These are phyloP conservation scores for Microplitis demolitor DNA, from an alignment of 1,140 invertebrate species.

Conservation along the genomic window DNA sequence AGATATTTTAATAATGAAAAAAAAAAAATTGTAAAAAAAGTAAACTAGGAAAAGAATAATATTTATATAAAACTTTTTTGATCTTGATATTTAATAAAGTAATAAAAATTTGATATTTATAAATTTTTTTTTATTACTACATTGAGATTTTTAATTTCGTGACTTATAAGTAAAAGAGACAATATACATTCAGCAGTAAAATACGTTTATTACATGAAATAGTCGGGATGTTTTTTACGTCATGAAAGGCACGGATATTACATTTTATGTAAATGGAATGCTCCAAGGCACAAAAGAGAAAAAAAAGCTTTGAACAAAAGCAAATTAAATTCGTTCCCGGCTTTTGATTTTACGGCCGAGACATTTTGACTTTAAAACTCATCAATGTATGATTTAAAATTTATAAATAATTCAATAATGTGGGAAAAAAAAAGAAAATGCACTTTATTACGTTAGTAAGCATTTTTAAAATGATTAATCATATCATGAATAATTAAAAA, in stretches of 20 bases:
- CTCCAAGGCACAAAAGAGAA: background rate
- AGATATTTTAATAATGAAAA: too few relatives aligned
- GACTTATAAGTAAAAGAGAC: too few relatives aligned
- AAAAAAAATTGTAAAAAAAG: too few relatives aligned
- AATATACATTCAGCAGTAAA: background rate
- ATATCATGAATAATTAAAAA: background rate
- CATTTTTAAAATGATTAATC: background rate
- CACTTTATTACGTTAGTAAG: background rate
- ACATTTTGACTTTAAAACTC: background rate
- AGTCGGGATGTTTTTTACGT: background rate
- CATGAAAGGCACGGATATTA: constrained; percentile 7
- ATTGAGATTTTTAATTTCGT: too few relatives aligned
- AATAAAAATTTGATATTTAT: too few relatives aligned
- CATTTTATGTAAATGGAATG: constrained; percentile 12
- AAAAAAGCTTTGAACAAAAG: constrained; percentile 5
- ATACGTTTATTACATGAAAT: constrained; percentile 5
- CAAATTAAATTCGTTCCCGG: constrained; percentile 4
- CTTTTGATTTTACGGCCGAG: background rate
- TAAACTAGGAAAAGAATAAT: too few relatives aligned
- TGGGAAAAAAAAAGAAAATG: background rate
- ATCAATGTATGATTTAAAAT: background rate
- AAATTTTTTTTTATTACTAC: too few relatives aligned
- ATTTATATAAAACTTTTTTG: too few relatives aligned
- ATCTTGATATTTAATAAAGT: too few relatives aligned
- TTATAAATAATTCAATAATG: background rate